Base-by-base conservation (phyloP, 2,113 vertebrate species). In the Eublepharis macularius region DNA sequence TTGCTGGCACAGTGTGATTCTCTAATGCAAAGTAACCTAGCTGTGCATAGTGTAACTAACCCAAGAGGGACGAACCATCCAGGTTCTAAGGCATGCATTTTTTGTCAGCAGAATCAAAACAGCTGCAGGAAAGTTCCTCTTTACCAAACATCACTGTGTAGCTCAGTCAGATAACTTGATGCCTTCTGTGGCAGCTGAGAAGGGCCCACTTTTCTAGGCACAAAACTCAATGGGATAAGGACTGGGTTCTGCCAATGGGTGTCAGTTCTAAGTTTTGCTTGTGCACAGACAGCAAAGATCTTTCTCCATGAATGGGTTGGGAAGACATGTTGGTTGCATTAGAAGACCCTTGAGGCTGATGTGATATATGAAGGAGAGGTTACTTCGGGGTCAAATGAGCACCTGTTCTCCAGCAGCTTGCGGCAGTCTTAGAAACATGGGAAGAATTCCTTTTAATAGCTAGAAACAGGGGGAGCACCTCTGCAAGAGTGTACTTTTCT, bases 391-490 rank as follows among this genome's bases (percentile, higher is more conserved):
- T 94, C 92, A 96, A 94, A 90, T 90, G 85, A 95, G 93, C 95
- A 97, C 95, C 95, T 96, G 95, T 94, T 95, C 92, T 93, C 77
- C 88, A 2, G 49, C 49, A 87, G 94, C 95, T 92, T 91, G 75
- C 0, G 89, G 96, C 95, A 94, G 41, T 32, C 89, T 94, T 90
- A 78, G 92, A 91, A 95, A 94, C 89, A 87, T 73, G 84, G 90
- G 93, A 95, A 91, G 95, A 97, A 96, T 96, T 93, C 91, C 92
- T 91, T 92, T 91, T 87, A 77, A 83, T 89, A 86, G 85, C 45
- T 83, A 88, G 92, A 47, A 76, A 82, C 82, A 19, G 36, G 57
- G 84, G 89, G 80, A 49, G 4, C 87, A 83, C 93, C 91, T 93
- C 80, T 85, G 80, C 66, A 87, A 84, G 75, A 66, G 89, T 88